Evolutionary conservation across 2,113 vertebrate genomes (phyloP).

Genomic region (Laticauda laticaudata): DNA sequence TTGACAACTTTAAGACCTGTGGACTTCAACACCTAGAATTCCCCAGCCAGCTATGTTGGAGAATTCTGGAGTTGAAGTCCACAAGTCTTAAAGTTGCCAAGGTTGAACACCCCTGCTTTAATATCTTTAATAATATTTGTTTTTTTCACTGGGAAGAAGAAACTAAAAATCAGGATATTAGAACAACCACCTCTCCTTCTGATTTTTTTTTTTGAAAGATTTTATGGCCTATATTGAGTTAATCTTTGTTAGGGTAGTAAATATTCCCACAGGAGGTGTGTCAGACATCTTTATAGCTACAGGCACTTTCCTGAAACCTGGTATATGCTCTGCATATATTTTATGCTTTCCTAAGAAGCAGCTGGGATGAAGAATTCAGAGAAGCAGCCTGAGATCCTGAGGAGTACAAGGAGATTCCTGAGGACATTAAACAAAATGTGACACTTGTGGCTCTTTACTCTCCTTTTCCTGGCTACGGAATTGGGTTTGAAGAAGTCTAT

Average conservation of each 20-base stretch:
- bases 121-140: background rate
- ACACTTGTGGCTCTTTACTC: background rate
- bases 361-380: background rate
- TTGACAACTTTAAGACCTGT: background rate
- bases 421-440: background rate
- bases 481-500: background rate
- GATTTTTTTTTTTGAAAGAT: constrained; percentile 29
- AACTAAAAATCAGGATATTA: constrained; percentile 7
- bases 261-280: constrained; percentile 11
- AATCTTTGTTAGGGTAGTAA: background rate
- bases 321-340: background rate
- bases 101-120: background rate
- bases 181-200: background rate
- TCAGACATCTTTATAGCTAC: constrained; percentile 20
- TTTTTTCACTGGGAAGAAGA: background rate
- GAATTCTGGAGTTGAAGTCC: background rate
- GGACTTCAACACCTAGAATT: background rate
- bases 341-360: background rate
- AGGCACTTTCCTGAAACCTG: background rate
- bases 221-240: constrained; percentile 26
- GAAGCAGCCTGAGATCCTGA: background rate
- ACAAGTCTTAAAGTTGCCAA: background rate
- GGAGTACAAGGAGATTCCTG: background rate
- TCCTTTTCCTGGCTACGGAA: background rate
- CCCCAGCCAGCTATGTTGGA: background rate